phyloP scores from a whole-genome alignment of 2,113 vertebrate genomes.

The Alligator sinensis region DNA sequence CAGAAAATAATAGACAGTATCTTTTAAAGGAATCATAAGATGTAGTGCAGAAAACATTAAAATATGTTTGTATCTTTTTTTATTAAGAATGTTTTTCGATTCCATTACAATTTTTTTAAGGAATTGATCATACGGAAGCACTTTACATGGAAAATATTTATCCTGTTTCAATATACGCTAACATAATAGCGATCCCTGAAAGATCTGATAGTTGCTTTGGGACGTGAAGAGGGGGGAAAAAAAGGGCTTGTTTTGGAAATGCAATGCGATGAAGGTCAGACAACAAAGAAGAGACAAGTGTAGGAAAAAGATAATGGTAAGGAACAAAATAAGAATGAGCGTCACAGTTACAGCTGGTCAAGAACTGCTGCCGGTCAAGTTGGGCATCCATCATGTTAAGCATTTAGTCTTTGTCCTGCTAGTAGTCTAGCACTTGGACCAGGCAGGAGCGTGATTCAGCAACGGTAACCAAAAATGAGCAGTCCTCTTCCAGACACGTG shows the following conservation, averaged over 20 bases:
- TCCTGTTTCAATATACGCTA: not conserved
- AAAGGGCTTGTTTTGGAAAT: not conserved
- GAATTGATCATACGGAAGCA: not conserved
- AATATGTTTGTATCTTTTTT: not conserved
- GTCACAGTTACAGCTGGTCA: not conserved
- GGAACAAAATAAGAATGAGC: not conserved
- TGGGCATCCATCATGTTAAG: not conserved
- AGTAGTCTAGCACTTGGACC: not conserved
- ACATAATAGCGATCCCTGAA: not conserved
- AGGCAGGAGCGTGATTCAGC: not conserved
- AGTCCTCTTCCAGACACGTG: no score
- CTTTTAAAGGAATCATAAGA: constrained; percentile 41
- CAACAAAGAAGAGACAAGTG: not conserved
- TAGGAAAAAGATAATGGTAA: not conserved
- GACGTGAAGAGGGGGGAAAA: not conserved
- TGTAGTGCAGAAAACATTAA: not conserved
- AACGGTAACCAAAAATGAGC: no score
- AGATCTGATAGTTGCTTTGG: constrained; percentile 8
- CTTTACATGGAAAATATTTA: constrained; percentile 43
- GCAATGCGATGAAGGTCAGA: not conserved
- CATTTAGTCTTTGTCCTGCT: not conserved
- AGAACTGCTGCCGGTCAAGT: not conserved
- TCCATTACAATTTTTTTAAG: not conserved
- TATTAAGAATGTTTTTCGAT: not conserved
- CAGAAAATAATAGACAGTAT: constrained; percentile 39